Base-by-base conservation (phyloP, 2,888 invertebrate species). In the Meganola albula region DNA sequence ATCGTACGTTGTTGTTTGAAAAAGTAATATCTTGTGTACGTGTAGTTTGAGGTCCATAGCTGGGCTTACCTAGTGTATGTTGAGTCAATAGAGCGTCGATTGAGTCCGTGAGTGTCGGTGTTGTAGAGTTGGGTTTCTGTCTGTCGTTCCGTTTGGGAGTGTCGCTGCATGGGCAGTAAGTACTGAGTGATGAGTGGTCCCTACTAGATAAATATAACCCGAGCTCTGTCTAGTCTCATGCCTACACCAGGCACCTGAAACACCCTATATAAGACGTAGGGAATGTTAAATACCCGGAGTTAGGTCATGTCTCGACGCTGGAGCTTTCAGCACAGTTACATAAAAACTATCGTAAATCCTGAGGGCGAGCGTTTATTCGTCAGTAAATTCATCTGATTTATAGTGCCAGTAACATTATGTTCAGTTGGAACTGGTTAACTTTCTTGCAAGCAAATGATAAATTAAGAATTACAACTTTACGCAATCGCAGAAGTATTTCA, bases 1-100 rank as follows among this genome's bases (percentile, higher is more conserved):
- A 61, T 64, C 66, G 63, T 60, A 59, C 66, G 69, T 74, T 78
- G 74, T 77, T 80, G 72, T 76, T 71, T 59, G 62, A 56, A 48
- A 48, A 50, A 40, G 27, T 51, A 58, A 51, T 53, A 46, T 32
- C 40, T 40, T 44, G 46, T 51, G 55, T 45, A 45, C 42, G 46
- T 50, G 42, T 46, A 48, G 47, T 33, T 7, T 41, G 36, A 41
- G 33, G 35, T 40, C 37, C 26, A 24, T 21, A 13, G 11, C 22
- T 35, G 24, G 32, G 37, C 12, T 25, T 23, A 4, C 9, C 12
- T 26, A 31, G 41, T 18, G 37, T n/a, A 42, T 48, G 44, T 49
- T 51, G 16, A 44, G 44, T 50, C 46, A 33, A 53, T 48, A 48
- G 31, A 34, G 35, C 32, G 8, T 20, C 4, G 7, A 20, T 7